Conservation (phyloP, 2,888 invertebrate genomes). For the Lycocerus yunnanus region DNA sequence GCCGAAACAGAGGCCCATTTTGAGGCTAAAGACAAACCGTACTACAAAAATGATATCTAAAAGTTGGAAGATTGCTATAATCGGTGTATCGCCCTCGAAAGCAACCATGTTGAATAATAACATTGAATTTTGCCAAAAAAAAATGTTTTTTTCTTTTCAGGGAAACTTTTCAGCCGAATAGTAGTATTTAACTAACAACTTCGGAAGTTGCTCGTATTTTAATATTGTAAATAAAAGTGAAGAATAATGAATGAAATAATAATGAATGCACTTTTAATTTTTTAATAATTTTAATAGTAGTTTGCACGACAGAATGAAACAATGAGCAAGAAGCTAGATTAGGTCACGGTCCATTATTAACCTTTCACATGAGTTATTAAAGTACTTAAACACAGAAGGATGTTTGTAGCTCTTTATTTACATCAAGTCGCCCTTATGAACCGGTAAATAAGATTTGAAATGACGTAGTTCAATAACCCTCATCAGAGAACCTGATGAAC, state of each 20-base stretch:
- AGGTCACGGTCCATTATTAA: conserved; percentile 41
- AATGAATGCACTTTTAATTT: not conserved
- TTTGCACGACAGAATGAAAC: conserved; percentile 13
- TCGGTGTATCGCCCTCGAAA: too few species aligned
- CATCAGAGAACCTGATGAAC: conserved; percentile 19
- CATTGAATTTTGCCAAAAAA: too few species aligned
- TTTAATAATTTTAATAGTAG: not conserved
- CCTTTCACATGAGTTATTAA: conserved; percentile 46
- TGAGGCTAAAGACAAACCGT: too few species aligned
- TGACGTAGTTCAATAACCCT: conserved; percentile 37
- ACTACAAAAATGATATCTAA: too few species aligned
- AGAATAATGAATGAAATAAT: not conserved
- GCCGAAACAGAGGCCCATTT: too few species aligned
- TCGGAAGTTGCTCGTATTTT: too few species aligned
- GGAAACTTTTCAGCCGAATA: too few species aligned
- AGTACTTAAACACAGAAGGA: conserved; percentile 12
- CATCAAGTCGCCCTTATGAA: conserved; percentile 9
- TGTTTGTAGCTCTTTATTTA: conserved; percentile 2
- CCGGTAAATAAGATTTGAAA: conserved; percentile 31
- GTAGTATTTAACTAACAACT: not conserved
- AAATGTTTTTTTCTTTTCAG: too few species aligned
- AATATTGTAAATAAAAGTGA: not conserved
- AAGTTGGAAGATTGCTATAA: too few species aligned
- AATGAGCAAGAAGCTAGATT: conserved; percentile 25
- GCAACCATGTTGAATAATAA: too few species aligned